phyloP scores from a whole-genome alignment of 2,797 vertebrate species.

The Crypturellus tataupa region DNA sequence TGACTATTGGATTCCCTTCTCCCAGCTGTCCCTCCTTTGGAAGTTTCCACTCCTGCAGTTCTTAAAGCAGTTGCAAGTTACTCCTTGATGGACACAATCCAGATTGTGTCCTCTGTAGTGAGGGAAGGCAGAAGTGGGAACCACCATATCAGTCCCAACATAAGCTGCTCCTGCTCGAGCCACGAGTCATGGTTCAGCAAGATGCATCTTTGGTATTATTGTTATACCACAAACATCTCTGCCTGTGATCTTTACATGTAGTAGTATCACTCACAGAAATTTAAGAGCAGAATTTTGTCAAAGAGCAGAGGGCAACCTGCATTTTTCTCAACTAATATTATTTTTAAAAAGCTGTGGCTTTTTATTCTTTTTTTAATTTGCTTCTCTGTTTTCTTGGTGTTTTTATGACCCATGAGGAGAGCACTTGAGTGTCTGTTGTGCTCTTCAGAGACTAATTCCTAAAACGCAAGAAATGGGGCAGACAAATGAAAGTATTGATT shows the following conservation, averaged over 20 bases:
- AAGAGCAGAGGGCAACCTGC: neutral
- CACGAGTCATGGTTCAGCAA: no score
- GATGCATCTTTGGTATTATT: neutral
- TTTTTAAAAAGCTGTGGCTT: neutral
- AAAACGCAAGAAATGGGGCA: neutral
- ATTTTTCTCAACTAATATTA: neutral
- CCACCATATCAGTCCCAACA: no score
- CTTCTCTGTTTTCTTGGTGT: neutral
- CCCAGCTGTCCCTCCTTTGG: no score
- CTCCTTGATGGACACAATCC: no score
- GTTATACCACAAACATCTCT: neutral
- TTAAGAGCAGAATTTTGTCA: neutral
- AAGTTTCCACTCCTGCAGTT: no score
- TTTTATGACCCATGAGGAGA: no score
- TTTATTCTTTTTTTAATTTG: neutral
- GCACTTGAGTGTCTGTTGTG: neutral
- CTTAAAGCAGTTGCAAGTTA: no score
- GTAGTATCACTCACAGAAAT: neutral
- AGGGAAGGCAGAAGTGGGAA: no score
- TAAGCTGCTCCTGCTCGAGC: no score
- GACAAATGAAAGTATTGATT: neutral
- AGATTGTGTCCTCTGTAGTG: no score
- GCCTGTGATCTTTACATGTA: no score
- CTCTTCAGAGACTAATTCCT: neutral
- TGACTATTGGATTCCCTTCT: neutral